Evolutionary conservation across 2,113 vertebrate species (phyloP).

Genomic region (Oryzias javanicus): DNA sequence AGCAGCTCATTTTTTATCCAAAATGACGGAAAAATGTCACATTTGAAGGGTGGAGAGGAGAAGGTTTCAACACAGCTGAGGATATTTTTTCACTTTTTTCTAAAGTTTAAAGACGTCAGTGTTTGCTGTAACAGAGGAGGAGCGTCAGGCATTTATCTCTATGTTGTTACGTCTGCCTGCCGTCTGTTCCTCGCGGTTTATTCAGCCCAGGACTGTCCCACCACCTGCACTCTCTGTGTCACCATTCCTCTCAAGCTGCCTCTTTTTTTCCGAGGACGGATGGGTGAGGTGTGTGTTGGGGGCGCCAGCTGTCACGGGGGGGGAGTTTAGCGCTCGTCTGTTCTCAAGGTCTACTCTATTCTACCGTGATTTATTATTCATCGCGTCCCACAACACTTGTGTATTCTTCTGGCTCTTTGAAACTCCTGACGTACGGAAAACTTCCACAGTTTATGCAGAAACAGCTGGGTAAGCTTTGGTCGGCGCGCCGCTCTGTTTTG

Average conservation of each 20-base stretch:
- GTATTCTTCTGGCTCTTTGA: slow-evolving; percentile 63
- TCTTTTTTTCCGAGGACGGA: slow-evolving; percentile 53
- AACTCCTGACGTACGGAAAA: slow-evolving; percentile 51
- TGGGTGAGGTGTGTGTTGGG: neutral
- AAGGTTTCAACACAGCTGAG: neutral
- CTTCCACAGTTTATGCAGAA: slow-evolving; percentile 31
- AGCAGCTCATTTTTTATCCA: slow-evolving; percentile 35
- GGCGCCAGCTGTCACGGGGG: slow-evolving; percentile 52
- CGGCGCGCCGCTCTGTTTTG: neutral
- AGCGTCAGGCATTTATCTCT: slow-evolving; percentile 57
- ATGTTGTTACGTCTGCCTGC: slow-evolving; percentile 48
- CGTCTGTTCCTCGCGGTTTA: slow-evolving; percentile 62
- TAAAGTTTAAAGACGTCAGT: neutral
- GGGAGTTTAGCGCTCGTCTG: slow-evolving; percentile 47
- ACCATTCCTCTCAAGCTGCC: slow-evolving; percentile 26
- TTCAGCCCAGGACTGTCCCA: slow-evolving; percentile 27
- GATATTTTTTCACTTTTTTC: neutral
- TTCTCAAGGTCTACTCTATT: slow-evolving; percentile 61
- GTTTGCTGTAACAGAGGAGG: slow-evolving; percentile 13
- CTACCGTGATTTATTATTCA: slow-evolving; percentile 68
- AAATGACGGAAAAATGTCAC: slow-evolving; percentile 16
- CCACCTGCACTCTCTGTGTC: slow-evolving; percentile 38
- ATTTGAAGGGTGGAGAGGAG: neutral
- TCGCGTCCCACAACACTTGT: slow-evolving; percentile 45
- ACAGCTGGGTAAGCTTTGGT: slow-evolving; percentile 47